Evolutionary conservation across 2,113 vertebrate genomes (phyloP), one percentile per base, ranked within the genome.

Genomic region (Condylura cristata): DNA sequence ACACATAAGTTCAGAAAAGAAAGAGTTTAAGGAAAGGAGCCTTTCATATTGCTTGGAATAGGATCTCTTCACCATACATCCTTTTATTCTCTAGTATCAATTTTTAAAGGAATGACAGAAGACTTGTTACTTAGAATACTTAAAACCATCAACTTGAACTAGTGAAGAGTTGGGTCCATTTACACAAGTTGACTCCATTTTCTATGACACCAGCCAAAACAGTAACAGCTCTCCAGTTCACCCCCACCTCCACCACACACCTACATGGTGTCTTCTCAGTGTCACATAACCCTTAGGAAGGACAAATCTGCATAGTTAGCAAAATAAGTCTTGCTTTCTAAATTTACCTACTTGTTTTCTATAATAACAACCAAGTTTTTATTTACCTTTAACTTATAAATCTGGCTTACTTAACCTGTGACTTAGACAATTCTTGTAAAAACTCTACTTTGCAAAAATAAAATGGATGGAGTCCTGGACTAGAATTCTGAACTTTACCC

Each of bases 11-110:
- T 71, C 18, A 37, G 39, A 83, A 84, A 86, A 79, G 22, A 24
- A 82, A 78, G 30, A 68, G 32, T 86, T 84, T 66, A 74, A 91
- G 61, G 80, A 74, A 83, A 80, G 79, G n/a, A 88, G 6, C 44
- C 37, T 90, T 95, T 94, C 61, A 81, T 48, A 96, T 18, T 8
- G 63, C 26, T 83, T 94, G 32, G 34, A n/a, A 95, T 94, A 96
- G 39, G 34, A 71, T 71, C 56, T 89, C 51, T 90, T 85, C 11
- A 32, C 92, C 56, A 87, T 70, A 51, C 60, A 70, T 46, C 32
- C 76, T 80, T 86, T 76, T 65, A 41, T 68, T 86, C 46, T 86
- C 93, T 86, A 32, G 72, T 86, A 86, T 90, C 46, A 48, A 10
- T 48, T 96, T 86, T 90, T 83, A 74, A 86, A 89, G 79, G 85